phyloP scores from a whole-genome alignment of 2,888 invertebrate genomes.

The Eilema caniola region DNA sequence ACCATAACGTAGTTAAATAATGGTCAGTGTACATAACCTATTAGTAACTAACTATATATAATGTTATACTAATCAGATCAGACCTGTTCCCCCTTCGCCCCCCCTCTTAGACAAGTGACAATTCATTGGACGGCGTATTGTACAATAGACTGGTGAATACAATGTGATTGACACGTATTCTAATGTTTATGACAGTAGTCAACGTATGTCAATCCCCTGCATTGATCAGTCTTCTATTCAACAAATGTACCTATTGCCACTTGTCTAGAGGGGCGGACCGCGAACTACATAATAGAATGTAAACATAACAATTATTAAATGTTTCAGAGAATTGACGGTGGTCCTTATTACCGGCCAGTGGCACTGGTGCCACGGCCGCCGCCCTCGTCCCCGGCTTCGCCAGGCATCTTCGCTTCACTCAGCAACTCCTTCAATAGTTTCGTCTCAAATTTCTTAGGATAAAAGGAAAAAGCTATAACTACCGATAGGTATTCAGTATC shows the following conservation, averaged over 20 bases:
- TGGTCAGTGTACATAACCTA: background rate
- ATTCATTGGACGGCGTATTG: too few relatives aligned
- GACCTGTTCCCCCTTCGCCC: too few relatives aligned
- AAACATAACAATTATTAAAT: background rate
- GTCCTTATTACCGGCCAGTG: slow-evolving; percentile 89
- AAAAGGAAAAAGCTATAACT: slow-evolving; percentile 40
- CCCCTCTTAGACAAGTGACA: too few relatives aligned
- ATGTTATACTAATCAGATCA: background rate
- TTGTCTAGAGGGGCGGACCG: too few relatives aligned
- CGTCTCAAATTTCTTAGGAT: slow-evolving; percentile 93
- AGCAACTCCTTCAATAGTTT: slow-evolving; percentile 92
- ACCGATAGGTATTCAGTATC: background rate
- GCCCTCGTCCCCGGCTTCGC: slow-evolving; percentile 78
- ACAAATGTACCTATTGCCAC: too few relatives aligned
- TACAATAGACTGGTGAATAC: too few relatives aligned
- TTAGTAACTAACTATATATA: background rate
- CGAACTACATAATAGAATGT: background rate
- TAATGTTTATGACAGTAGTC: too few relatives aligned
- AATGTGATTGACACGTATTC: too few relatives aligned
- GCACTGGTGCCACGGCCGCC: slow-evolving; percentile 78
- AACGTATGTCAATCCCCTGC: too few relatives aligned
- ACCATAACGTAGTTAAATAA: background rate
- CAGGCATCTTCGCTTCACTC: slow-evolving; percentile 91
- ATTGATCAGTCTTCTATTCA: too few relatives aligned
- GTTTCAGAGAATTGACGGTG: slow-evolving; percentile 89